Evolutionary conservation across 2,888 invertebrate species (phyloP).

Genomic region (Drosophila koepferae): DNA sequence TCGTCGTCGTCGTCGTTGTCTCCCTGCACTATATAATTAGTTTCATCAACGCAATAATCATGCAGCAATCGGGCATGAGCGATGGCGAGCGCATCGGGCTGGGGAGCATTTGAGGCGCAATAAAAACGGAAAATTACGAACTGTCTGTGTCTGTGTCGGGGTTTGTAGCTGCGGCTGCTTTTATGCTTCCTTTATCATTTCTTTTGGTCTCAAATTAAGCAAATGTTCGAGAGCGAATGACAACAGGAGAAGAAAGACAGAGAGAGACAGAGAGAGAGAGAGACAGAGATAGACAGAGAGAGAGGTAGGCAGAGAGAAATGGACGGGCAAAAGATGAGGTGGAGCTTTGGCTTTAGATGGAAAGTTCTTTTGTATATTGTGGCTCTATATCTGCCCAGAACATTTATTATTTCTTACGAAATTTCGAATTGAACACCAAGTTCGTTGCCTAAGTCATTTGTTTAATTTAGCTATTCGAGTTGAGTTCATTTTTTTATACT

Average conservation of each 20-base stretch:
- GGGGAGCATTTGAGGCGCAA: conserved; percentile 34
- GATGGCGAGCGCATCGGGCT: not conserved
- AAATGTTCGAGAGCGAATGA: not conserved
- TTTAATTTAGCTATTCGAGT: not conserved
- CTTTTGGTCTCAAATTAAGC: conserved; percentile 9
- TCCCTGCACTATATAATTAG: conserved; percentile 73
- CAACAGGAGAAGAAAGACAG: not conserved
- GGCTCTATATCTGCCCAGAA: not conserved
- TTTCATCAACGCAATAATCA: conserved; percentile 79
- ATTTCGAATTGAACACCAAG: conserved; percentile 5
- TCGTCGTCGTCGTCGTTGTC: conserved; percentile 12
- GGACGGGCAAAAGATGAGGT: not conserved
- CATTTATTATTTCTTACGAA: not conserved
- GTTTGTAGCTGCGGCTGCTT: conserved; percentile 1
- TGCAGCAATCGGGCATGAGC: conserved; percentile 63
- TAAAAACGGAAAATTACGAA: conserved; percentile 69
- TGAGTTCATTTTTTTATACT: not conserved
- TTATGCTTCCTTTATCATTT: conserved; percentile 16
- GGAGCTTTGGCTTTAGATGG: not conserved
- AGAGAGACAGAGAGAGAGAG: not conserved
- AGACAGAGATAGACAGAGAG: not conserved
- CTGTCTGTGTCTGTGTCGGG: conserved; percentile 15
- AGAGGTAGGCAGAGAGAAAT: not conserved
- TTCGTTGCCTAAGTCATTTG: conserved; percentile 70
- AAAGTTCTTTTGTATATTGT: not conserved